Evolutionary conservation across 1,140 invertebrate genomes (phyloP).

Genomic region (Ganaspis sp.): DNA sequence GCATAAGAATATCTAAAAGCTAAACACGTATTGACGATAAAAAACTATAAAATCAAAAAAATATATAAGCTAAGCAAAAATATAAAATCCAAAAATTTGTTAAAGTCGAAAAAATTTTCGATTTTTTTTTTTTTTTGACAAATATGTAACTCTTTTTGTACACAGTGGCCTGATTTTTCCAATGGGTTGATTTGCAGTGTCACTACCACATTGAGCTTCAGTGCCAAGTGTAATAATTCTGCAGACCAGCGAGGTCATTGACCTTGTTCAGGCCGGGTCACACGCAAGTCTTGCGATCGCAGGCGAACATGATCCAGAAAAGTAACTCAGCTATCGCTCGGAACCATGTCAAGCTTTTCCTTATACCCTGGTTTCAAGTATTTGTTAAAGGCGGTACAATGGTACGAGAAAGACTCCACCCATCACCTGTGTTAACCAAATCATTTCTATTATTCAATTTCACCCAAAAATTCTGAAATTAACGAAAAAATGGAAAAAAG

Average conservation of each 20-base stretch:
- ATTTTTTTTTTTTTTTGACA: no score
- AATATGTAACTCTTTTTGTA: no score
- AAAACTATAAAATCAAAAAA: no score
- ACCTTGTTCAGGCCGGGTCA: conserved; percentile 73
- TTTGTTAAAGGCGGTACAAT: conserved; percentile 74
- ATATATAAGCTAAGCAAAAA: no score
- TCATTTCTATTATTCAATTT: conserved; percentile 37
- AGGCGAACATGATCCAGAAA: conserved; percentile 61
- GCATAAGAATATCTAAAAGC: no score
- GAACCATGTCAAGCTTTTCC: conserved; percentile 42
- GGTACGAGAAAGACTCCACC: conserved; percentile 69
- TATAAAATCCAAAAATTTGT: no score
- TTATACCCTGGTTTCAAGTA: conserved; percentile 68
- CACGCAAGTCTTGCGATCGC: conserved; percentile 69
- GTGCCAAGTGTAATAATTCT: background rate
- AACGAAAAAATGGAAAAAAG: no score
- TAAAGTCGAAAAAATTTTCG: no score
- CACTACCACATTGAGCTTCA: background rate
- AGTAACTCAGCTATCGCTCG: conserved; percentile 41
- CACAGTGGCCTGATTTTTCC: background rate
- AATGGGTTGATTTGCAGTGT: background rate
- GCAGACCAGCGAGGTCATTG: conserved; percentile 59
- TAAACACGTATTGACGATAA: no score
- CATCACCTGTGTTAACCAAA: conserved; percentile 57
- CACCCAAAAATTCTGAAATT: no score